A percentile compares a stretch with the other conserved stretches of the same genome.
phyloP scores from a whole-genome alignment of 2,113 vertebrate genomes.

The Gulo gulo region DNA sequence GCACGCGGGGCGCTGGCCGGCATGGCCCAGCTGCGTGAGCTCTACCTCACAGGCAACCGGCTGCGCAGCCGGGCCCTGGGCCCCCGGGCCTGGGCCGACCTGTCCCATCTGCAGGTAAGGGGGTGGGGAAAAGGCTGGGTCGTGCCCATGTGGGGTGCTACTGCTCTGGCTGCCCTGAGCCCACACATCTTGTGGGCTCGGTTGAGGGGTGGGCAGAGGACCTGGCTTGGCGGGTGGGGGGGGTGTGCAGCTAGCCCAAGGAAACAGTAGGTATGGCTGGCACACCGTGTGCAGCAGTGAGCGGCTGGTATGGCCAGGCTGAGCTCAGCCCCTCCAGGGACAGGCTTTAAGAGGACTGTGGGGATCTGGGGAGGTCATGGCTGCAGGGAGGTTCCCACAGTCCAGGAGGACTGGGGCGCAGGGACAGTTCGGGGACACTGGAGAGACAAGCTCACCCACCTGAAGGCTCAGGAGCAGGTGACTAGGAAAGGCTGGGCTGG shows the following conservation, averaged over 20 bases:
- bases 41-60: slow-evolving; percentile 92
- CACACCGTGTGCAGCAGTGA: background rate
- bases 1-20: slow-evolving; percentile 89
- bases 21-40: slow-evolving; percentile 92
- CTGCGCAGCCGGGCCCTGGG: slow-evolving; percentile 92
- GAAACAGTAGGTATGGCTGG: background rate
- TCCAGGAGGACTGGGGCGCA: background rate
- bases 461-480: background rate
- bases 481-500: background rate
- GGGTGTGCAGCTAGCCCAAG: background rate
- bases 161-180: background rate
- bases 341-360: background rate
- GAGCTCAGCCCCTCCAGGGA: background rate
- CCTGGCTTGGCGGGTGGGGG: fast-evolving
- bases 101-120: slow-evolving; percentile 90
- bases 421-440: background rate
- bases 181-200: background rate
- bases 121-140: background rate
- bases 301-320: background rate
- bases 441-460: background rate
- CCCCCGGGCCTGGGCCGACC: slow-evolving; percentile 92
- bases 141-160: fast-evolving
- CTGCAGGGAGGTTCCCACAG: background rate
- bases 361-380: background rate
- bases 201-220: background rate